Evolutionary conservation across 2,888 invertebrate genomes (phyloP), one percentile per base, ranked within the genome.

Genomic region (Chouioia cunea): DNA sequence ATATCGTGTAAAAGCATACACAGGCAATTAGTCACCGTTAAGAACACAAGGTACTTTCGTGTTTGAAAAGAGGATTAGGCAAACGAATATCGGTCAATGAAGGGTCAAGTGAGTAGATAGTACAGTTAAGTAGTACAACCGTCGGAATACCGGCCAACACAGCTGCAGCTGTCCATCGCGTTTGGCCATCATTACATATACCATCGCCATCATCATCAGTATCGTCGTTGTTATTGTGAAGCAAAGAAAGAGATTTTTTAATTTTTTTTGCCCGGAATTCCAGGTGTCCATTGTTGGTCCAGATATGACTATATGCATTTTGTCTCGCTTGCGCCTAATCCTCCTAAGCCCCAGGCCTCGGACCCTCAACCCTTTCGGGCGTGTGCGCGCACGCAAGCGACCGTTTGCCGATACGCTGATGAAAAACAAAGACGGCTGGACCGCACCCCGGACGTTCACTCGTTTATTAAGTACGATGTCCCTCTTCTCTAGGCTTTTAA

Each of bases 361-460:
- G 78, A 75, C 59, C 75, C 77, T 80, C 73, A 78, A 80, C 79
- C 80, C 81, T 81, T 71, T 74, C 62, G 64, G 15, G 27, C 56
- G 56, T 58, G 57, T 12, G 44, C 57, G 50, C 57, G 67, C n/a
- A n/a, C 65, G 47, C 48, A 52, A 54, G 52, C 72, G 70, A 53
- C 60, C 71, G 65, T 60, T 67, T 54, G 54, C 54, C 59, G 57
- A 69, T 53, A 53, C 46, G 54, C 16, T 16, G 48, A 18, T 10
- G 82, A 83, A 83, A 83, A 84, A 84, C 84, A 84, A 83, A 81
- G 76, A 77, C 62, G 76, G 76, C 84, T 77, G 84, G 83, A 83
- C 84, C 81, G 82, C 83, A 83, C 83, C 66, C 69, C 83, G 83
- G 83, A 83, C 83, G 82, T 65, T 56, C 80, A 76, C 78, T 75